Percentiles rank a stretch among this genome's conserved stretches.
Evolutionary conservation across 2,888 invertebrate genomes (phyloP).

Genomic region (Lepidochitona cinerea): DNA sequence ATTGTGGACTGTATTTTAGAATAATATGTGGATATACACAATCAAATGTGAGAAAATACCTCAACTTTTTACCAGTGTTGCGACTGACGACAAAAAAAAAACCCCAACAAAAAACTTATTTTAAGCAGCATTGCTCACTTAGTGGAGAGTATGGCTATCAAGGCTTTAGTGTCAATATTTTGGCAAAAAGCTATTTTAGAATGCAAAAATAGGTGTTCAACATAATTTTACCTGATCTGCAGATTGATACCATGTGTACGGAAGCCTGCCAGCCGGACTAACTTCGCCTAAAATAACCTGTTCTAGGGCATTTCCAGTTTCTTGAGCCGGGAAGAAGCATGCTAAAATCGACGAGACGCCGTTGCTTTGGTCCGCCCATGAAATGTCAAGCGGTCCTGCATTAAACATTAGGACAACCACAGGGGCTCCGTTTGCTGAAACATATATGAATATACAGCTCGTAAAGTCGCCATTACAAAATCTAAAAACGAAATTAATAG

Average conservation of each 20-base stretch:
- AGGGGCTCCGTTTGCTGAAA: slow-evolving; percentile 6
- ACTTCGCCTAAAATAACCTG: slow-evolving; percentile 1
- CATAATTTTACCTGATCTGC: slow-evolving; percentile 14
- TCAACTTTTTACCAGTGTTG: too few species aligned
- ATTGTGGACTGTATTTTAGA: too few species aligned
- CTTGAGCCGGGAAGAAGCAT: slow-evolving; percentile 37
- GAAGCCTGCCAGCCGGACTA: slow-evolving; percentile 39
- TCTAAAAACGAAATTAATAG: not conserved
- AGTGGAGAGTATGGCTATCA: too few species aligned
- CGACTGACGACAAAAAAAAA: too few species aligned
- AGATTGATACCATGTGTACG: slow-evolving; percentile 41
- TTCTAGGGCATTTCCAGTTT: slow-evolving; percentile 39
- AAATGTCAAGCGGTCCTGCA: slow-evolving; percentile 64
- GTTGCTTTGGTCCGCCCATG: slow-evolving; percentile 44
- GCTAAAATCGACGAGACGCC: slow-evolving; percentile 45
- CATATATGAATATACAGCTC: not conserved
- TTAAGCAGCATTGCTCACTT: too few species aligned
- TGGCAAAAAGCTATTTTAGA: not conserved
- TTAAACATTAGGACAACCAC: slow-evolving; percentile 31
- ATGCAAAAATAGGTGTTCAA: not conserved
- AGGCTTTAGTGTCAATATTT: not conserved
- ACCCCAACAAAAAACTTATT: too few species aligned
- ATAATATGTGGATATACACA: too few species aligned
- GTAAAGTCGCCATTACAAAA: not conserved
- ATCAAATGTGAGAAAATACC: too few species aligned